Evolutionary conservation across 2,113 vertebrate species (phyloP).

Genomic region (Pomatorhinus ruficollis): DNA sequence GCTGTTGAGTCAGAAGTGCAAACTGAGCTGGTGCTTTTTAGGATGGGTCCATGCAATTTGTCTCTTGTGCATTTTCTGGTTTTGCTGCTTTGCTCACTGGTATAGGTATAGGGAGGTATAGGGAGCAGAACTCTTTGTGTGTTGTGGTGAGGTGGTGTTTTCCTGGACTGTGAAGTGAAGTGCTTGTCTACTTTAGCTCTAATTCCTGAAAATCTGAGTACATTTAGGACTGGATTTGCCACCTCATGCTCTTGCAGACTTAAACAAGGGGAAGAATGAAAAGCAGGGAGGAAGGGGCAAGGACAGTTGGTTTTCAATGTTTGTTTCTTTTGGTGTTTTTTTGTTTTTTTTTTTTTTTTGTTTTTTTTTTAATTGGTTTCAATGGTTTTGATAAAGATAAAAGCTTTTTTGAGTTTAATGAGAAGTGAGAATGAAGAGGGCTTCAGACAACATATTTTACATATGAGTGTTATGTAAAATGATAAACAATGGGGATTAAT

Average conservation of each 20-base stretch:
- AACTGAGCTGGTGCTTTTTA: background rate
- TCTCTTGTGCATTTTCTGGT: fast-evolving
- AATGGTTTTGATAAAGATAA: background rate
- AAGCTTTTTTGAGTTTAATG: background rate
- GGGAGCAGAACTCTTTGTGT: background rate
- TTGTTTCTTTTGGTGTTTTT: too few relatives aligned
- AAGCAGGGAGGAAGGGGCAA: background rate
- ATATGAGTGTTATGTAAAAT: background rate
- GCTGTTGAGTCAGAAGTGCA: background rate
- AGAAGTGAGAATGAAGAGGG: background rate
- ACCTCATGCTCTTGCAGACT: fast-evolving
- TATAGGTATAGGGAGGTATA: background rate
- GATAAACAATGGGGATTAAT: background rate
- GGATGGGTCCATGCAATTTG: background rate
- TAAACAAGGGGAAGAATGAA: background rate
- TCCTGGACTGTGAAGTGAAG: background rate
- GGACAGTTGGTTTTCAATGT: background rate
- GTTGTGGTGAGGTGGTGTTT: background rate
- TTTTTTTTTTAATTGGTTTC: background rate
- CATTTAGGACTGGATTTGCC: background rate
- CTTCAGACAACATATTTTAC: background rate
- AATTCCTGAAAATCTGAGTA: background rate
- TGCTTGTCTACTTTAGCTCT: background rate
- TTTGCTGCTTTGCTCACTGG: background rate
- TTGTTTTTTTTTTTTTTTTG: background rate